A percentile compares a stretch with the other conserved stretches of the same genome.
Evolutionary conservation across 2,113 vertebrate species (phyloP).

Genomic region (Pseudois nayaur): DNA sequence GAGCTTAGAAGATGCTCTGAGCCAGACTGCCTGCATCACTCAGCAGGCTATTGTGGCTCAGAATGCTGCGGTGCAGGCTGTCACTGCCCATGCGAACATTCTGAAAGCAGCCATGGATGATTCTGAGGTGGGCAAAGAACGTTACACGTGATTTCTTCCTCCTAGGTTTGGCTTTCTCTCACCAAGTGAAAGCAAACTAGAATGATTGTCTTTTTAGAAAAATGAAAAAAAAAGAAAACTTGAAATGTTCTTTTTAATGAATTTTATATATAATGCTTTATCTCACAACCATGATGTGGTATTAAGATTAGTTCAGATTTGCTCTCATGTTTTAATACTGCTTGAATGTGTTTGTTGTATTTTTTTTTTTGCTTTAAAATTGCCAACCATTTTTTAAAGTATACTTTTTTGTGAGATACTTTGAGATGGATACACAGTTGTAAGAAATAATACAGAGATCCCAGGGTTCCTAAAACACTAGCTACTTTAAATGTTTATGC

Average conservation of each 20-base stretch:
- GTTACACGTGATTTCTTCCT: no score
- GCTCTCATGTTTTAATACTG: not conserved
- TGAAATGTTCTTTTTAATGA: not conserved
- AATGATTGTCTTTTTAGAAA: not conserved
- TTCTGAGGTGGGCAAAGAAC: slow-evolving; percentile 82
- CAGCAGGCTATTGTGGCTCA: slow-evolving; percentile 91
- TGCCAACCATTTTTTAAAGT: not conserved
- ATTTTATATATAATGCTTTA: not conserved
- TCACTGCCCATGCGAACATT: slow-evolving; percentile 84
- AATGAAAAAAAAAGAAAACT: not conserved
- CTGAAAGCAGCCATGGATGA: slow-evolving; percentile 94
- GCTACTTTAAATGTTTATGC: slow-evolving; percentile 27
- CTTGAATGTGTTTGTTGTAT: not conserved
- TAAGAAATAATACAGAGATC: not conserved
- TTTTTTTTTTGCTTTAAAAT: not conserved
- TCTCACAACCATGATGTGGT: not conserved
- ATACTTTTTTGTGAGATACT: not conserved
- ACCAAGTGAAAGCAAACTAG: not conserved
- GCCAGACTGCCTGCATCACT: slow-evolving; percentile 83
- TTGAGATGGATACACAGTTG: not conserved
- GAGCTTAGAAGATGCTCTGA: slow-evolving; percentile 87
- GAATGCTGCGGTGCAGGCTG: slow-evolving; percentile 90
- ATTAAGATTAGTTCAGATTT: not conserved
- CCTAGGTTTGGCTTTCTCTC: not conserved
- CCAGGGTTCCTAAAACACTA: not conserved